phyloP scores from a whole-genome alignment of 2,113 vertebrate species.

The Microcebus lehilahytsara region DNA sequence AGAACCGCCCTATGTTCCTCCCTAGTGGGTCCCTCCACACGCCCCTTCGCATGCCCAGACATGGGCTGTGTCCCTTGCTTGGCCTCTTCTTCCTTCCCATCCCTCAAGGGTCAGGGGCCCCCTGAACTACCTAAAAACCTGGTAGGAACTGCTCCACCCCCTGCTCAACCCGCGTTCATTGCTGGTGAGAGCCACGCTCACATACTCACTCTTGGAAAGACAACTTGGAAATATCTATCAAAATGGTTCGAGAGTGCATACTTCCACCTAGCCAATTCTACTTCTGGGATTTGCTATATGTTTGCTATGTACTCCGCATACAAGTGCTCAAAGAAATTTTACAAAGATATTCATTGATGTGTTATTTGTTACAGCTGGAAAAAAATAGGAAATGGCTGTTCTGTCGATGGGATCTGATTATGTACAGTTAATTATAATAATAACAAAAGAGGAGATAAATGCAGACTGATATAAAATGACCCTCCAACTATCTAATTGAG shows the following conservation, averaged over 20 bases:
- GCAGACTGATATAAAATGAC: too few relatives aligned
- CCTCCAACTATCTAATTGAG: too few relatives aligned
- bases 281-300: neutral
- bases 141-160: rapidly evolving
- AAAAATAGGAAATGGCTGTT: neutral
- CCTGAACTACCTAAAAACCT: neutral
- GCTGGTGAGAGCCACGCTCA: neutral
- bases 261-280: neutral
- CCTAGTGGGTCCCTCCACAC: neutral
- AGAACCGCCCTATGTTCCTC: neutral
- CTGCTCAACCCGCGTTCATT: too few relatives aligned
- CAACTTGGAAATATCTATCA: neutral
- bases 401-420: neutral
- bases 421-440: neutral
- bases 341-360: neutral
- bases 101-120: neutral
- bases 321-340: neutral
- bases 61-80: neutral
- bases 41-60: rapidly evolving
- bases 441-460: neutral
- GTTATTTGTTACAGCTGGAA: neutral
- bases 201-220: neutral
- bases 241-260: neutral
- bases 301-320: neutral
- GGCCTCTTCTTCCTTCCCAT: neutral